Evolutionary conservation across 1,140 invertebrate species (phyloP).

Genomic region (Cecropterus lyciades): DNA sequence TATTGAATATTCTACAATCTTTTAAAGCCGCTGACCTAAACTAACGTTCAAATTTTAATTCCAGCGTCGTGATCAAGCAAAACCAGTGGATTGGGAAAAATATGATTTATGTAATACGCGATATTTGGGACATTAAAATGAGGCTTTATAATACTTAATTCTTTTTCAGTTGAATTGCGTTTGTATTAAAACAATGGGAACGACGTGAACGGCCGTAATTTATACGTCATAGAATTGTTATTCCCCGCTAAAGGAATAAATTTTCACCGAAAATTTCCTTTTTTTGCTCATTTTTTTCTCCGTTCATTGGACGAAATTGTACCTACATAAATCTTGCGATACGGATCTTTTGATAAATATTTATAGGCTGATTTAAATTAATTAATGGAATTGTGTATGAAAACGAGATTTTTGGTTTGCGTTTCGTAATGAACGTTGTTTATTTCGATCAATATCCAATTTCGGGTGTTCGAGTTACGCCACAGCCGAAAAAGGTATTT

Average conservation of each 20-base stretch:
- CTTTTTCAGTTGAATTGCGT: slow-evolving; percentile 42
- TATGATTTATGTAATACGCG: slow-evolving; percentile 17
- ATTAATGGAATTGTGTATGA: slow-evolving; percentile 40
- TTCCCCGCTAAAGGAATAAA: slow-evolving; percentile 43
- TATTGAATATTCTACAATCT: too few relatives aligned
- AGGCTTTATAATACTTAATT: slow-evolving; percentile 38
- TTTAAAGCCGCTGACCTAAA: too few relatives aligned
- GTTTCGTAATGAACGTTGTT: slow-evolving; percentile 11
- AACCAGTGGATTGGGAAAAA: neutral
- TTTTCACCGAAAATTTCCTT: slow-evolving; percentile 45
- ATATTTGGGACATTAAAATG: slow-evolving; percentile 24
- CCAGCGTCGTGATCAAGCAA: too few relatives aligned
- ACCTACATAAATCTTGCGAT: slow-evolving; percentile 47
- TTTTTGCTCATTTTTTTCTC: slow-evolving; percentile 40
- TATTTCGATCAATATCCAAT: neutral
- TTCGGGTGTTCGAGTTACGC: neutral
- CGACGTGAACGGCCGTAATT: slow-evolving; percentile 43
- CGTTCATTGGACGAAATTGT: slow-evolving; percentile 45
- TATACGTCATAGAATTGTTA: slow-evolving; percentile 50
- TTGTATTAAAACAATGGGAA: slow-evolving; percentile 46
- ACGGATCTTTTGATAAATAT: slow-evolving; percentile 47
- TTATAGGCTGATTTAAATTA: slow-evolving; percentile 44
- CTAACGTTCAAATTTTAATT: too few relatives aligned
- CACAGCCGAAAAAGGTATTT: too few relatives aligned
- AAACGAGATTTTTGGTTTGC: slow-evolving; percentile 19